These are phyloP conservation scores for Anagrus nilaparvatae DNA, from an alignment of 1,140 invertebrate genomes.

Conservation along the genomic window DNA sequence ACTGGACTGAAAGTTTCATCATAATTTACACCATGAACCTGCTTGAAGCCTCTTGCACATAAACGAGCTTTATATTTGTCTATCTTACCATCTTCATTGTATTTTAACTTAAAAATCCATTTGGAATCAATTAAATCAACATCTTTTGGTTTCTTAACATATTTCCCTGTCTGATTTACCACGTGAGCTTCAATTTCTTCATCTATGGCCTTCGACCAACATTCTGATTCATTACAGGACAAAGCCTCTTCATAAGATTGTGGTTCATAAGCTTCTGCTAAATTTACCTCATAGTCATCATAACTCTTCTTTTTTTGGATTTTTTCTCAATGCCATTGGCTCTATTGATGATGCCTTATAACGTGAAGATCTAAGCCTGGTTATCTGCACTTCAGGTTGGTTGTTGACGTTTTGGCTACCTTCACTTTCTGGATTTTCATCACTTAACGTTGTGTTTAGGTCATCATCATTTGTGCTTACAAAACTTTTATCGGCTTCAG, in stretches of 20 bases:
- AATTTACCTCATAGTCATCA: conserved; percentile 11
- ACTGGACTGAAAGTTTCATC: conserved; percentile 24
- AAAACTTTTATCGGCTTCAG: no score
- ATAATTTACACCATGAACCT: conserved; percentile 23
- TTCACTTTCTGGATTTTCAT: no score
- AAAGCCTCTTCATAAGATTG: conserved; percentile 15
- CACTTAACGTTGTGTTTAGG: no score
- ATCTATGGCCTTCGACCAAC: conserved; percentile 17
- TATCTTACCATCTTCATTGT: conserved; percentile 17
- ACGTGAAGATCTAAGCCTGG: no score
- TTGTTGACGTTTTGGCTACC: no score
- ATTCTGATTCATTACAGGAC: conserved; percentile 1
- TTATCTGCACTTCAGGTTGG: no score
- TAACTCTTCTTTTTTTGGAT: no score
- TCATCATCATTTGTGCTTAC: no score
- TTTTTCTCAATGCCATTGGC: no score
- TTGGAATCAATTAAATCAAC: conserved; percentile 23
- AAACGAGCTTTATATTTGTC: conserved; percentile 31
- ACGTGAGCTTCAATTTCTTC: conserved; percentile 13
- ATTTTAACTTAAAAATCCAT: conserved; percentile 29
- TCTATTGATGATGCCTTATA: no score
- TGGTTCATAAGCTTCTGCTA: conserved; percentile 8
- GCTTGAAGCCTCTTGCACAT: conserved; percentile 26
- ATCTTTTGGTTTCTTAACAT: conserved; percentile 3
- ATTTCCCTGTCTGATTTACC: conserved; percentile 13